These are phyloP conservation scores for Brevipalpus yothersi DNA, from an alignment of 1,140 invertebrate genomes.

Conservation along the genomic window DNA sequence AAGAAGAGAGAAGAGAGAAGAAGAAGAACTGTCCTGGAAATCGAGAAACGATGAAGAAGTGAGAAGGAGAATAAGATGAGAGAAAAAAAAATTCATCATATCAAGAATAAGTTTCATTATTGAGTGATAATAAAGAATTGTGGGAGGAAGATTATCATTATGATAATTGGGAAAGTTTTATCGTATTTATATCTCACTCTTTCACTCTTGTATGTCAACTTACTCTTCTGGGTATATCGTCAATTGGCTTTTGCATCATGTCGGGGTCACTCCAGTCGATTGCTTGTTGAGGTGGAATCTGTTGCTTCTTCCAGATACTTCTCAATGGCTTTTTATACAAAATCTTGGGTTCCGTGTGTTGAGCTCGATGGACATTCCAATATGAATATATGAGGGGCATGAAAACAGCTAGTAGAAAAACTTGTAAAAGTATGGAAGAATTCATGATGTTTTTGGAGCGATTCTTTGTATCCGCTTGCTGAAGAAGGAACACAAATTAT, in stretches of 20 bases:
- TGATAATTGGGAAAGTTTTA: too few relatives aligned
- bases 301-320: neutral
- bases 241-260: constrained; percentile 11
- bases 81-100: too few relatives aligned
- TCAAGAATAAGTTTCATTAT: too few relatives aligned
- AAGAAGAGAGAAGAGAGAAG: too few relatives aligned
- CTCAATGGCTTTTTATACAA: neutral
- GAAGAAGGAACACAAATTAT: too few relatives aligned
- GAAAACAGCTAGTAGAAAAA: neutral
- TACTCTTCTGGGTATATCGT: constrained; percentile 9
- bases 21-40: too few relatives aligned
- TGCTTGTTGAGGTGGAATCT: neutral
- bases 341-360: neutral
- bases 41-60: too few relatives aligned
- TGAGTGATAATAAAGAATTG: too few relatives aligned
- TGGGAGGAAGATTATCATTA: too few relatives aligned
- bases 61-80: too few relatives aligned
- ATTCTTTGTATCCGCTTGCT: neutral
- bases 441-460: neutral
- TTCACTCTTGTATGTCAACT: neutral
- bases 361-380: neutral
- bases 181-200: too few relatives aligned
- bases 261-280: constrained; percentile 7
- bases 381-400: neutral
- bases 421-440: neutral